A percentile compares a stretch with the other conserved stretches of the same genome.
Conservation (phyloP, 2,888 invertebrate species). For the Thymelicus sylvestris region DNA sequence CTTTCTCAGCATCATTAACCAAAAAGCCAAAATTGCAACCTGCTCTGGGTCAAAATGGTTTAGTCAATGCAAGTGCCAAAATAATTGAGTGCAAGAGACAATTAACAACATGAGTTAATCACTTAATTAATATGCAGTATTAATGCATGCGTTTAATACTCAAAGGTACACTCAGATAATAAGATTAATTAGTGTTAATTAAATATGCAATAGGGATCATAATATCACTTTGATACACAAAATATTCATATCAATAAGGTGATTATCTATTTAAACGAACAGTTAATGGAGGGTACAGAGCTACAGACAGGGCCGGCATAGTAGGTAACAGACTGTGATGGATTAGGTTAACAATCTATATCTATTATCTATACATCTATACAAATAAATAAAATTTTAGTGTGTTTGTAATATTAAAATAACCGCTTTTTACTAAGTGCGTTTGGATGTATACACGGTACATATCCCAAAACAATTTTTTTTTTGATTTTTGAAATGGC, state of each 20-base stretch:
- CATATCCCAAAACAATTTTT: no score
- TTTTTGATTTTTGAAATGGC: no score
- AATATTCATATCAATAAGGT: conserved; percentile 6
- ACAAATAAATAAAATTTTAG: no score
- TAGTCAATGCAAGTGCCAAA: not conserved
- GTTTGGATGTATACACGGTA: no score
- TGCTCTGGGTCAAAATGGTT: not conserved
- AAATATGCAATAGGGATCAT: conserved; percentile 19
- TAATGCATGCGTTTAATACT: conserved; percentile 27
- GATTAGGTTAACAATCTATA: no score
- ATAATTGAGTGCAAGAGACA: conserved; percentile 10
- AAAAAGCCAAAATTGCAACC: not conserved
- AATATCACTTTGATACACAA: not conserved
- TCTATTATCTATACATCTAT: no score
- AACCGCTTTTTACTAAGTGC: no score
- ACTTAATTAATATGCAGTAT: conserved; percentile 22
- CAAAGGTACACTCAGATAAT: conserved; percentile 25
- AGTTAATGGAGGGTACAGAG: no score
- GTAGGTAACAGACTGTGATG: no score
- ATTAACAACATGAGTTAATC: conserved; percentile 17
- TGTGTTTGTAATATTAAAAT: no score
- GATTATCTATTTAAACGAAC: not conserved
- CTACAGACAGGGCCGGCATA: no score
- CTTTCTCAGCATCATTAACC: no score
- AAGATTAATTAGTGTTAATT: conserved; percentile 31